Evolutionary conservation across 2,113 vertebrate genomes (phyloP), one percentile per base, ranked within the genome.

Genomic region (Tachysurus vachellii): DNA sequence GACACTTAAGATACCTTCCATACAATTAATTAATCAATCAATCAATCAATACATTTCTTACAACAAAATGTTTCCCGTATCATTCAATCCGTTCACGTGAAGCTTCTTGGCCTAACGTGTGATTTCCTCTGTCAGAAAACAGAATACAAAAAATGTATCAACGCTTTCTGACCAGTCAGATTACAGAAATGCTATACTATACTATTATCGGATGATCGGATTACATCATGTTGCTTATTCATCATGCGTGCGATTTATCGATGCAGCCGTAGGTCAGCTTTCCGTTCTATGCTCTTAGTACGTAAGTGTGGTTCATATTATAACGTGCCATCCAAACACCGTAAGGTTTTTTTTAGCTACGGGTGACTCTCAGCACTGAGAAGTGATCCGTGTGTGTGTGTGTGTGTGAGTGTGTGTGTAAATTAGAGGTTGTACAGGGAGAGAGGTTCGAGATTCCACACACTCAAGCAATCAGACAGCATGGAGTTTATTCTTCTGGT

Each of bases 321-420:
- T 57, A 56, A 80, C 12, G 54, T 80, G n/a, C 50, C 75, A 28
- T 80, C 3, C n/a, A 56, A 80, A 57, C 16, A 80, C n/a, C 4
- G 3, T 73, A 4, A 36, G 28, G 28, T 79, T 80, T 86, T 85
- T 80, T 86, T 81, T 82, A 79, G 82, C 83, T 50, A 31, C 80
- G 62, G 57, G 31, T 79, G 59, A 44, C 31, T 85, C 66, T 82
- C 70, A 83, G 61, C 50, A 13, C 73, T 76, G 76, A 70, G 71
- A 85, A 86, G 85, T 81, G 36, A 84, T 75, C 36, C 28, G 42
- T 84, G 77, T 85, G 70, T 80, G 50, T 17, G 62, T 71, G 56
- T 77, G 57, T 83, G 70, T 54, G 75, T 64, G 44, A 47, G 75
- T 68, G 87, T 84, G 86, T 68, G 73, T 84, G 75, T 47, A 64